These are phyloP conservation scores for Alcedo atthis DNA, from an alignment of 2,797 vertebrate species.

Conservation along the genomic window DNA sequence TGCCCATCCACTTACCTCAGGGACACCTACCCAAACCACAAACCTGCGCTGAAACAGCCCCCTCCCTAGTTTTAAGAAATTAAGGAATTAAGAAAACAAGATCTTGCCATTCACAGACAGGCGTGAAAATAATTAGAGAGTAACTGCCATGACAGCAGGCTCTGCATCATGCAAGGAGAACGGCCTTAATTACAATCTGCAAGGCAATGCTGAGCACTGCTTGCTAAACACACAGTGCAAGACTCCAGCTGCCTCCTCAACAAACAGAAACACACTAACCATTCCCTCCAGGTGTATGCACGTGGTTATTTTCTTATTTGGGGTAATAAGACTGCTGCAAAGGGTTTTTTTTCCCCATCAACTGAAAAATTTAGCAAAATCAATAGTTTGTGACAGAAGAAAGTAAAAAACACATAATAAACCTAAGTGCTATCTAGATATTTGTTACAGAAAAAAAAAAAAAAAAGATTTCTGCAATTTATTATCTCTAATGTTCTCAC, in stretches of 20 bases:
- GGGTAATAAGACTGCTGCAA: not conserved
- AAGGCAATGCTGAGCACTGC: not conserved
- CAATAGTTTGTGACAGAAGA: not conserved
- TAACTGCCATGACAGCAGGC: not conserved
- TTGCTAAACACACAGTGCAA: not conserved
- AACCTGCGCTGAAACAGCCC: not conserved
- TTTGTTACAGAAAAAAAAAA: not conserved
- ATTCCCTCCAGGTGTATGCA: not conserved
- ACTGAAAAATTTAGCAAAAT: not conserved
- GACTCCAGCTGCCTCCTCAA: not conserved
- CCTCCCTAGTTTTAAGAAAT: too few species aligned
- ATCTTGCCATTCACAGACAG: not conserved
- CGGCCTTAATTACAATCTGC: not conserved
- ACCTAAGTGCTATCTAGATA: not conserved
- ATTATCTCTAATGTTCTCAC: not conserved
- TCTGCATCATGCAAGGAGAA: not conserved
- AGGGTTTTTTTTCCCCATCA: not conserved
- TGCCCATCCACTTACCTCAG: fast-evolving
- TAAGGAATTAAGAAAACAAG: not conserved
- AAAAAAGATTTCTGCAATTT: not conserved
- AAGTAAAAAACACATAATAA: not conserved
- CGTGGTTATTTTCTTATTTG: not conserved
- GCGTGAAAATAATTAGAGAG: not conserved
- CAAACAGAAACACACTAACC: not conserved
- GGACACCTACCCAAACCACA: not conserved